Percentiles rank a stretch among this genome's conserved stretches.
Conservation (phyloP, 1,140 invertebrate genomes). For the Dinoponera quadriceps region DNA sequence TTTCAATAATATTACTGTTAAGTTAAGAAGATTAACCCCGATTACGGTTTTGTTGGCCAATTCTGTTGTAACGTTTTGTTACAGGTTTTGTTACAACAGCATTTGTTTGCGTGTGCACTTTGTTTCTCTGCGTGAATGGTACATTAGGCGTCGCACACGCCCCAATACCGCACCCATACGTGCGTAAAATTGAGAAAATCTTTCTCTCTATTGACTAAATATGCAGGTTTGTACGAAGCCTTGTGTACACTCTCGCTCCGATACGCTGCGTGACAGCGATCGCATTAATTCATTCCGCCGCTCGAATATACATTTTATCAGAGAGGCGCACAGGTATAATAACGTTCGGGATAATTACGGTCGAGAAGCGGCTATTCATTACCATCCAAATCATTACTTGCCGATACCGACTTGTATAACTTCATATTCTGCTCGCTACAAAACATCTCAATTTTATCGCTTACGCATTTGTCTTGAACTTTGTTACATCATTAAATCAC, state of each 20-base stretch:
- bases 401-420: constrained; percentile 1
- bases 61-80: no score
- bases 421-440: not conserved
- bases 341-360: constrained; percentile 10
- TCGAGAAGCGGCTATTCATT: constrained; percentile 12
- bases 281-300: not conserved
- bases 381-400: not conserved
- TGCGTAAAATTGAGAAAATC: no score
- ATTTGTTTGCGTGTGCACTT: no score
- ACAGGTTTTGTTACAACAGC: no score
- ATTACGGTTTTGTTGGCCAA: no score
- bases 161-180: no score
- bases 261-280: not conserved
- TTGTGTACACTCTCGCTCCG: not conserved
- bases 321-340: not conserved
- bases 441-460: not conserved
- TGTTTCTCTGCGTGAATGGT: no score
- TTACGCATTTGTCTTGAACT: not conserved
- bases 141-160: no score
- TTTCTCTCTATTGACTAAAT: no score
- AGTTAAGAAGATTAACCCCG: no score
- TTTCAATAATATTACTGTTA: no score
- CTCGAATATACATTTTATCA: not conserved
- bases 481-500: not conserved
- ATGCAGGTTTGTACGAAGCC: no score